Percentiles rank a stretch among this genome's conserved stretches.
phyloP scores from a whole-genome alignment of 2,113 vertebrate species.

The Gopherus evgoodei region DNA sequence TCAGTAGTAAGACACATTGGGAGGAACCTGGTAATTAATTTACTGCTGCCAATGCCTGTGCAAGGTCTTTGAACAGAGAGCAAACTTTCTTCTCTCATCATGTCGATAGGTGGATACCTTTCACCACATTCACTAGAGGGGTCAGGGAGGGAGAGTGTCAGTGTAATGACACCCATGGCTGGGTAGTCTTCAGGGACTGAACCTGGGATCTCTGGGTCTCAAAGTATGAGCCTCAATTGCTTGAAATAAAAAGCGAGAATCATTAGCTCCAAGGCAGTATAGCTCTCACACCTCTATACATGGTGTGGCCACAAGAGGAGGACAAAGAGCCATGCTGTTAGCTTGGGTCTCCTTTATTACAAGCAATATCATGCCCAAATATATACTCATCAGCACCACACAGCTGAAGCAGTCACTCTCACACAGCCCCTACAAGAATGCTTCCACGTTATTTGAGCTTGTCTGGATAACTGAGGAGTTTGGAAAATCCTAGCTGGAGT shows the following conservation, averaged over 20 bases:
- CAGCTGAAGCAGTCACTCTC: neutral
- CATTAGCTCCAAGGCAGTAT: neutral
- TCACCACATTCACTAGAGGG: neutral
- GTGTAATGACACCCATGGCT: neutral
- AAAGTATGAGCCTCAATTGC: neutral
- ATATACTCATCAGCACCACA: neutral
- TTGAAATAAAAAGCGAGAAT: neutral
- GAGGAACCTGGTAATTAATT: neutral
- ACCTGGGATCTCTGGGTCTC: neutral
- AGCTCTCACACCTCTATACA: neutral
- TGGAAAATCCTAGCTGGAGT: constrained; percentile 17
- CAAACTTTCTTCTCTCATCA: fast-evolving
- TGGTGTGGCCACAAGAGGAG: constrained; percentile 64
- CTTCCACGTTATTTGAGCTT: neutral
- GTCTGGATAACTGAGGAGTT: neutral
- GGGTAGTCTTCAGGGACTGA: neutral
- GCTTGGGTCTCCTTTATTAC: neutral
- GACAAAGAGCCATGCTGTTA: constrained; percentile 52
- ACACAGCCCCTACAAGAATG: neutral
- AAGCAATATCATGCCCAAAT: neutral
- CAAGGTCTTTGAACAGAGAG: neutral
- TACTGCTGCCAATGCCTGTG: neutral
- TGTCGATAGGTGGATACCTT: neutral
- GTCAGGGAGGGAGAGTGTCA: neutral
- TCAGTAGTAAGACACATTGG: neutral